phyloP scores from a whole-genome alignment of 2,888 invertebrate genomes.

The Cryptosula pallasiana region DNA sequence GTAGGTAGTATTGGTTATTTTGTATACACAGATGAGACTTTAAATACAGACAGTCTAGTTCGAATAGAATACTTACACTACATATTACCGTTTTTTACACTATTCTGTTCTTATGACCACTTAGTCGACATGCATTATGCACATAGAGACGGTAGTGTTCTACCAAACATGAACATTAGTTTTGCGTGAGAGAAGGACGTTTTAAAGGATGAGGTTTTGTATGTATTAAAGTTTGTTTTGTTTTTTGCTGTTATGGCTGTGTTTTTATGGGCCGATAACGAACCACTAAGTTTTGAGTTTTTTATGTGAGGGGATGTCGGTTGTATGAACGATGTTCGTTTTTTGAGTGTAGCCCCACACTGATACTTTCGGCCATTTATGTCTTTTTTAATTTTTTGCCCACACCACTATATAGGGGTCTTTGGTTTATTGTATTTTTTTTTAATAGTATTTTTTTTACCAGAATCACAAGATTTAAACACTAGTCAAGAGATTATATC shows the following conservation, averaged over 20 bases:
- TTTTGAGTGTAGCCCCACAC: background rate
- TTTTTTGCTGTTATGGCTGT: background rate
- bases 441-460: background rate
- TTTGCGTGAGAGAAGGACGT: background rate
- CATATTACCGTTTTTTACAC: background rate
- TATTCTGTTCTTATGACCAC: background rate
- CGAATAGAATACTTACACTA: background rate
- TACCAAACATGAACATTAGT: background rate
- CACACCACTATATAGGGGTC: background rate
- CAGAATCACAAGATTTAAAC: background rate
- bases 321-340: background rate
- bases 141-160: background rate
- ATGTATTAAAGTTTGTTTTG: background rate
- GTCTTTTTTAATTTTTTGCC: background rate
- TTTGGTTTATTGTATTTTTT: slow-evolving; percentile 7
- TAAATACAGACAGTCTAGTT: background rate
- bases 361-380: slow-evolving; percentile 5
- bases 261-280: background rate
- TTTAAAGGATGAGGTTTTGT: background rate
- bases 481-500: background rate
- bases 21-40: background rate
- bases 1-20: background rate
- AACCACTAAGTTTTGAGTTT: background rate
- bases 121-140: background rate
- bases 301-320: slow-evolving; percentile 13